These are phyloP conservation scores for Alexandromys fortis DNA, from an alignment of 2,113 vertebrate species.

Conservation along the genomic window DNA sequence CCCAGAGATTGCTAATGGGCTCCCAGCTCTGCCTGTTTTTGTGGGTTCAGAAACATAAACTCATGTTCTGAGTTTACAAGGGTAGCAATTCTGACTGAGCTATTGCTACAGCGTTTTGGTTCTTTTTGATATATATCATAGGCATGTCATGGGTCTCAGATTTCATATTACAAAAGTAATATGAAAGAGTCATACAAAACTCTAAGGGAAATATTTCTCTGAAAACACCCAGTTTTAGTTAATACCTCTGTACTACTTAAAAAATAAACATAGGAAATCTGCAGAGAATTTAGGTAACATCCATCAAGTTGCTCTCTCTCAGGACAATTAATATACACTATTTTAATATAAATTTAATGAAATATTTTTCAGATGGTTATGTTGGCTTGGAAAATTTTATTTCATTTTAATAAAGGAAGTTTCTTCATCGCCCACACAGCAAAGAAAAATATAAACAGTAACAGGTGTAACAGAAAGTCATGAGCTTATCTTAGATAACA, in stretches of 20 bases:
- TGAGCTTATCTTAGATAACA: not conserved
- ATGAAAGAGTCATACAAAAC: not conserved
- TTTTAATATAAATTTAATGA: not conserved
- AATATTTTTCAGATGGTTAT: not conserved
- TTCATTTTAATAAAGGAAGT: not conserved
- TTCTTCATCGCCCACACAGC: not conserved
- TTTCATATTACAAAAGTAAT: not conserved
- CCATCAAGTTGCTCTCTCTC: not conserved
- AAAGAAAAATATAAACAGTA: not conserved
- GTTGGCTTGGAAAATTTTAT: not conserved
- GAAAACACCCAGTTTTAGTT: not conserved
- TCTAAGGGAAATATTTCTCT: not conserved
- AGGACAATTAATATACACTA: not conserved
- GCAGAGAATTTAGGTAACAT: not conserved
- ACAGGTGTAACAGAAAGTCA: constrained; percentile 10
- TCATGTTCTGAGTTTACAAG: not conserved
- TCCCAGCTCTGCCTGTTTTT: not conserved
- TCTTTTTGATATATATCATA: not conserved
- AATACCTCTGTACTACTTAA: not conserved
- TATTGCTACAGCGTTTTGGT: not conserved
- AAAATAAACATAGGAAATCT: not conserved
- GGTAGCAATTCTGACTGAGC: not conserved
- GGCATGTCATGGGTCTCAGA: not conserved
- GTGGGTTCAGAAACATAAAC: no score
- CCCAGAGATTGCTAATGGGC: not conserved